Conservation (phyloP, 2,113 vertebrate species). For the Candoia aspera region DNA sequence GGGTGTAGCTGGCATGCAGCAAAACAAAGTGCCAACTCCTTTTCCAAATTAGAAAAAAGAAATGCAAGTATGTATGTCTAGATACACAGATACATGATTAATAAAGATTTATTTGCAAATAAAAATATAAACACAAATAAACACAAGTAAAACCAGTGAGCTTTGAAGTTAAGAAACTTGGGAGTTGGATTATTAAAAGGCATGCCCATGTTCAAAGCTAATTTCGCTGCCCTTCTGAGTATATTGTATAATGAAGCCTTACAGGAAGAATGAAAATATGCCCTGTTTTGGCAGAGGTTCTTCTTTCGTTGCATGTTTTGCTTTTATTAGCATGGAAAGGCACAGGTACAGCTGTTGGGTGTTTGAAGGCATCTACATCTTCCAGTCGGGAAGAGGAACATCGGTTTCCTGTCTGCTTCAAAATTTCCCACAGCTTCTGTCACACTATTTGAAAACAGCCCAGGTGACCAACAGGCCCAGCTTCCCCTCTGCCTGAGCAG, state of each 20-base stretch:
- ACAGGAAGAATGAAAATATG: neutral
- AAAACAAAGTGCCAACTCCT: neutral
- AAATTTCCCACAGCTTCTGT: constrained; percentile 76
- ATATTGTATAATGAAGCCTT: constrained; percentile 7
- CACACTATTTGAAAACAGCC: constrained; percentile 75
- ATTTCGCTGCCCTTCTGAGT: neutral
- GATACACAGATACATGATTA: neutral
- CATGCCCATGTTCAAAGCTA: neutral
- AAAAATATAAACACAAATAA: constrained; percentile 3
- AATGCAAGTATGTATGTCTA: neutral
- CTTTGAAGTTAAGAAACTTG: neutral
- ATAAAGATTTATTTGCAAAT: neutral
- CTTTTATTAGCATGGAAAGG: constrained; percentile 36
- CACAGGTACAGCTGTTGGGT: constrained; percentile 52
- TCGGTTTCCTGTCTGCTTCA: constrained; percentile 68
- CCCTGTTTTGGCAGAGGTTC: constrained; percentile 34
- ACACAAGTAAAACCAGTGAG: neutral
- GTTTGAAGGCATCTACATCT: constrained; percentile 64
- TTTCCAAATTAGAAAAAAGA: neutral
- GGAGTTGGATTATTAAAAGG: neutral
- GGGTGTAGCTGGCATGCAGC: too few relatives aligned
- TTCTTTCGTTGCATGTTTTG: neutral
- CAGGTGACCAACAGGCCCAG: constrained; percentile 72
- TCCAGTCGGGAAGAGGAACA: constrained; percentile 57
- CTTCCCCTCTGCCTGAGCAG: constrained; percentile 65